Percentiles rank a stretch among this genome's conserved stretches.
Evolutionary conservation across 2,888 invertebrate species (phyloP).

Genomic region (Chironomus riparius): DNA sequence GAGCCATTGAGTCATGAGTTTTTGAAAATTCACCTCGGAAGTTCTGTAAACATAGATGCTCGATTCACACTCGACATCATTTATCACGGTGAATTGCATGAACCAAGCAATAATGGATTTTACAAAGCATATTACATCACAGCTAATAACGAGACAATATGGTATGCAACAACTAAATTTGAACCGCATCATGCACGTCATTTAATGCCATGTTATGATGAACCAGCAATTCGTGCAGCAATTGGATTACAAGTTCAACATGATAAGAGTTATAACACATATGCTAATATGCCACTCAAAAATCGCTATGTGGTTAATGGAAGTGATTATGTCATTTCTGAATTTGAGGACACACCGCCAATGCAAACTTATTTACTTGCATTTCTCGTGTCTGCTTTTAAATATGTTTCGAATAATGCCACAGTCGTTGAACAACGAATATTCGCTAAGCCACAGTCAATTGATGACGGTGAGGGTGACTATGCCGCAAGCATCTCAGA

Average conservation of each 20-base stretch:
- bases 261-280: slow-evolving; percentile 33
- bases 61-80: not conserved
- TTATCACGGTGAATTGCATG: slow-evolving; percentile 1
- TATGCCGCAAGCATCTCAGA: not conserved
- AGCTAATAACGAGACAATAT: not conserved
- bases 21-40: not conserved
- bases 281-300: slow-evolving; percentile 33
- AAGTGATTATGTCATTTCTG: not conserved
- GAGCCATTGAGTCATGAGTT: not conserved
- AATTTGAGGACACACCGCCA: slow-evolving; percentile 44
- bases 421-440: not conserved
- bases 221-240: slow-evolving; percentile 52
- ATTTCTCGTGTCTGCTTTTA: slow-evolving; percentile 52
- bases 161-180: slow-evolving; percentile 50
- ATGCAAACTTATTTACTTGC: slow-evolving; percentile 70
- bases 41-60: not conserved
- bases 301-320: not conserved
- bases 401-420: slow-evolving; percentile 31
- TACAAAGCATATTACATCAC: not conserved
- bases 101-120: not conserved
- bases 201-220: slow-evolving; percentile 64
- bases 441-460: slow-evolving; percentile 2
- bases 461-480: not conserved
- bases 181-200: slow-evolving; percentile 50
- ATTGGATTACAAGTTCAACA: slow-evolving; percentile 51